A percentile compares a stretch with the other conserved stretches of the same genome.
Conservation (phyloP, 2,113 vertebrate species). For the Antechinus flavipes region DNA sequence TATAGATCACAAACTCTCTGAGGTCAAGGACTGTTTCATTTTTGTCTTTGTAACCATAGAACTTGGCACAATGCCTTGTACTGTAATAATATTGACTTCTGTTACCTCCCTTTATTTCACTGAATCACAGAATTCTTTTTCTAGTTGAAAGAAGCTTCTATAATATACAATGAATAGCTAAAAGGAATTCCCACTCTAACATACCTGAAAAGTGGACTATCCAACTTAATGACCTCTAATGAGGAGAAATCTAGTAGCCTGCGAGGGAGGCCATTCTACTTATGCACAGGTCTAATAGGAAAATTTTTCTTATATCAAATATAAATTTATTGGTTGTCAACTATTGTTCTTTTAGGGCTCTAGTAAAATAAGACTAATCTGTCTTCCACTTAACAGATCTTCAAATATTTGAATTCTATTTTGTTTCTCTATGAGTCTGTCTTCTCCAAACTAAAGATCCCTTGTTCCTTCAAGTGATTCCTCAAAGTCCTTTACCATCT, state of each 20-base stretch:
- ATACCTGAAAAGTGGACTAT: neutral
- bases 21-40: neutral
- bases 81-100: neutral
- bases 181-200: neutral
- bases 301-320: neutral
- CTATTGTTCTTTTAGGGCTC: neutral
- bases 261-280: neutral
- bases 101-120: neutral
- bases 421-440: neutral
- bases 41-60: neutral
- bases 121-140: neutral
- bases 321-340: neutral
- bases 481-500: neutral
- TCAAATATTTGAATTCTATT: neutral
- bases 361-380: neutral
- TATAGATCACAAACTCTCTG: neutral
- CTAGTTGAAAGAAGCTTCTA: neutral
- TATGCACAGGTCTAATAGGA: neutral
- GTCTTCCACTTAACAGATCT: neutral
- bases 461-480: neutral
- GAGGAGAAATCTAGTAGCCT: neutral
- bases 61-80: neutral
- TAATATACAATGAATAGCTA: neutral
- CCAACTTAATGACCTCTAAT: neutral
- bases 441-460: neutral